Conservation (phyloP, 2,113 vertebrate species). For the Peucedramus taeniatus region DNA sequence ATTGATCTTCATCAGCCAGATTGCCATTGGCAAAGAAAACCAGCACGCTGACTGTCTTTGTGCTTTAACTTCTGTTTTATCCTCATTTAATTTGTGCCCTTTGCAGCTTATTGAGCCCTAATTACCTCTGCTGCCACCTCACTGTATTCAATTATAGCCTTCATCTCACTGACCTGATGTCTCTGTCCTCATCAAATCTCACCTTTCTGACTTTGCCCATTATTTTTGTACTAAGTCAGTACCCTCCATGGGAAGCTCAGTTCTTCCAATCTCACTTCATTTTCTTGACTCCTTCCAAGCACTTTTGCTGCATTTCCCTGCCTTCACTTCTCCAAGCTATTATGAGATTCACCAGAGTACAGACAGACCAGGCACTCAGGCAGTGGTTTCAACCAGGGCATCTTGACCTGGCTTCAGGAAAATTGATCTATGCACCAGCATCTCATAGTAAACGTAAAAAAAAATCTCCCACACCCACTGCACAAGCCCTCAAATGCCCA, state of each 20-base stretch:
- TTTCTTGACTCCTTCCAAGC: neutral
- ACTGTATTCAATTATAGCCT: slow-evolving; percentile 43
- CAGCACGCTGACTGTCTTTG: neutral
- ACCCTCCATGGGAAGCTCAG: neutral
- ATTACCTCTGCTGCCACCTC: slow-evolving; percentile 53
- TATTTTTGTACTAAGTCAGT: slow-evolving; percentile 6
- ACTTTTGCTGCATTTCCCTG: neutral
- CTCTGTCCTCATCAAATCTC: slow-evolving; percentile 58
- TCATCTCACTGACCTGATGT: slow-evolving; percentile 15
- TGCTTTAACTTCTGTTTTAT: slow-evolving; percentile 55
- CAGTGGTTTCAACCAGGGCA: neutral
- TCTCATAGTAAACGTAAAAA: neutral
- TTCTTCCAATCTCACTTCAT: neutral
- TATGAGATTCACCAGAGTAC: neutral
- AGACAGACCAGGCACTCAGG: neutral
- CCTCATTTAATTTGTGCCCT: slow-evolving; percentile 58
- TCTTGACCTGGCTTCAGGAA: neutral
- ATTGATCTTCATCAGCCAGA: slow-evolving; percentile 54
- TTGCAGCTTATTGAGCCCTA: slow-evolving; percentile 55
- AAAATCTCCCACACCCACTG: neutral
- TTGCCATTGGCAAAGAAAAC: slow-evolving; percentile 56
- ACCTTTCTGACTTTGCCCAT: slow-evolving; percentile 55
- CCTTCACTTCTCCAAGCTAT: neutral
- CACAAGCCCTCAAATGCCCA: neutral
- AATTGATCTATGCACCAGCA: neutral